Evolutionary conservation across 2,113 vertebrate genomes (phyloP).

Genomic region (Chaetodon auriga): DNA sequence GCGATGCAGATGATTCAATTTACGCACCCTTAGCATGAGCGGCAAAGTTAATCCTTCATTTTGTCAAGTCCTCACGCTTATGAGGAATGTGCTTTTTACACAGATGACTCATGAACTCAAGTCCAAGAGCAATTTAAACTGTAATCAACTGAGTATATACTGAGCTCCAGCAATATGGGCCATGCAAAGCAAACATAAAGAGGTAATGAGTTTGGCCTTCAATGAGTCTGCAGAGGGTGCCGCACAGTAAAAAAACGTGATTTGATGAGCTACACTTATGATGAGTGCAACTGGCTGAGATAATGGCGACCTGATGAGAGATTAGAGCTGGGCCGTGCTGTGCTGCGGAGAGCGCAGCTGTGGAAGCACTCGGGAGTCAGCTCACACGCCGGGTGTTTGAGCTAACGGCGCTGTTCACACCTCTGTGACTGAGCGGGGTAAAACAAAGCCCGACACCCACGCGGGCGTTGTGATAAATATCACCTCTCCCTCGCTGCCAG

Average conservation of each 20-base stretch:
- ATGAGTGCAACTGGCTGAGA: constrained; percentile 57
- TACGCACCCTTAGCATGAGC: constrained; percentile 1
- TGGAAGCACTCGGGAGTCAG: constrained; percentile 23
- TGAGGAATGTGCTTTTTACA: constrained; percentile 5
- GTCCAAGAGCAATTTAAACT: constrained; percentile 32
- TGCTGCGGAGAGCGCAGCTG: constrained; percentile 54
- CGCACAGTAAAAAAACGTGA: constrained; percentile 22
- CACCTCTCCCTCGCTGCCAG: background rate
- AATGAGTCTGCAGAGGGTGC: constrained; percentile 32
- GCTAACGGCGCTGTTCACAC: constrained; percentile 18
- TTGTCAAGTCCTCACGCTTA: constrained; percentile 26
- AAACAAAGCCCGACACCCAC: constrained; percentile 43
- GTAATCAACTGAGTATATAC: constrained; percentile 27
- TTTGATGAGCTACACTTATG: constrained; percentile 71
- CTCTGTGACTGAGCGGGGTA: constrained; percentile 18
- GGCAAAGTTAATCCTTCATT: constrained; percentile 6
- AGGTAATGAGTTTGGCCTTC: constrained; percentile 46
- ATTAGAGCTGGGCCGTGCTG: constrained; percentile 60
- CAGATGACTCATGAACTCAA: background rate
- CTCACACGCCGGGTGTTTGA: constrained; percentile 3
- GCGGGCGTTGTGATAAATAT: constrained; percentile 3
- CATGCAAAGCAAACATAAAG: constrained; percentile 48
- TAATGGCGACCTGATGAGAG: constrained; percentile 64
- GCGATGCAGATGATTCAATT: constrained; percentile 12
- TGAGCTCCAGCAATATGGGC: constrained; percentile 19